These are phyloP conservation scores for Ambastaia sidthimunki DNA, from an alignment of 2,797 vertebrate genomes.

Conservation along the genomic window DNA sequence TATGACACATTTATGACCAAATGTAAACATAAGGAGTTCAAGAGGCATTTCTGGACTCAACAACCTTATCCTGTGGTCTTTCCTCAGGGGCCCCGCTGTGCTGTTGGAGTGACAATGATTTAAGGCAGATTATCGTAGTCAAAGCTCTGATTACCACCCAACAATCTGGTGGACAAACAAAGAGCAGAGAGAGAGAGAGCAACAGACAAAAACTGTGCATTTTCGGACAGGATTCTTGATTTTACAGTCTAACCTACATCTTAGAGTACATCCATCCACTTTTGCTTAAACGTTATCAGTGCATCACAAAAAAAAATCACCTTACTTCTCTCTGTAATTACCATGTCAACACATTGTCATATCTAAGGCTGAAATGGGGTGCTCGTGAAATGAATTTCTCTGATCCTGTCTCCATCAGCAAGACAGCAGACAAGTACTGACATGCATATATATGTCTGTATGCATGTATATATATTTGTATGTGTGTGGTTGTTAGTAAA, in stretches of 20 bases:
- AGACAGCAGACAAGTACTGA: slow-evolving; percentile 13
- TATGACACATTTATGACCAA: slow-evolving; percentile 36
- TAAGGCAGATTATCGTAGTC: slow-evolving; percentile 35
- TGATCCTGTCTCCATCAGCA: background rate
- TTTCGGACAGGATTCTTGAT: slow-evolving; percentile 6
- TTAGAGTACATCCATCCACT: background rate
- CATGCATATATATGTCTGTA: background rate
- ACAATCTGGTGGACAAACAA: background rate
- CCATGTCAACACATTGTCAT: slow-evolving; percentile 29
- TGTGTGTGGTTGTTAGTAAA: too few species aligned
- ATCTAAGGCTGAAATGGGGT: slow-evolving; percentile 8
- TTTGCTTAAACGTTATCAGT: background rate
- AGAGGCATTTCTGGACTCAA: slow-evolving; percentile 66
- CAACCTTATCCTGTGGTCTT: slow-evolving; percentile 66
- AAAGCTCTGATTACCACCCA: slow-evolving; percentile 11
- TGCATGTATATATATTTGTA: background rate
- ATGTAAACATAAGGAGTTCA: slow-evolving; percentile 38
- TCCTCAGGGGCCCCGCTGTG: slow-evolving; percentile 52
- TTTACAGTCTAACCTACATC: background rate
- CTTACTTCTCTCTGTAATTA: slow-evolving; percentile 14
- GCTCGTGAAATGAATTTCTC: background rate
- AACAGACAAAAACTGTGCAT: slow-evolving; percentile 51
- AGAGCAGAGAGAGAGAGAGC: slow-evolving; percentile 27
- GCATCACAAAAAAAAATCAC: background rate
- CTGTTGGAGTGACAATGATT: slow-evolving; percentile 49